Percentiles rank a stretch among this genome's conserved stretches.
Evolutionary conservation across 2,888 invertebrate genomes (phyloP).

Genomic region (Tetragonisca angustula): DNA sequence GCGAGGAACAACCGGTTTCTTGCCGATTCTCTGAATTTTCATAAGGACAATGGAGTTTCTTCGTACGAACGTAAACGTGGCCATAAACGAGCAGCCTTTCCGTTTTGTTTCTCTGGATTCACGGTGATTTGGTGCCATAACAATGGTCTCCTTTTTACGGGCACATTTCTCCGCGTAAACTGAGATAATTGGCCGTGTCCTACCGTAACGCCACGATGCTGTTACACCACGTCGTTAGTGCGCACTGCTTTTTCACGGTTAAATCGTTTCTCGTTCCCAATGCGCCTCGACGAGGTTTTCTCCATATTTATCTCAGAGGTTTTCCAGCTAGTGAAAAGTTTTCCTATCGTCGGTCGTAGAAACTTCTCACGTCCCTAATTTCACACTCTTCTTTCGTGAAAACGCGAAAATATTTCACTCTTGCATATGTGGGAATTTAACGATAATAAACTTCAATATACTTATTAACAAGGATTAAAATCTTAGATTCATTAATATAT

Average conservation of each 20-base stretch:
- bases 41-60: background rate
- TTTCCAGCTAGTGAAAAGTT: constrained; percentile 38
- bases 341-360: background rate
- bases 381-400: constrained; percentile 23
- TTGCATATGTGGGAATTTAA: constrained; percentile 22
- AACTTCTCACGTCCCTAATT: constrained; percentile 49
- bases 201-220: constrained; percentile 36
- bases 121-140: constrained; percentile 16
- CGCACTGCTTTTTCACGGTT: constrained; percentile 37
- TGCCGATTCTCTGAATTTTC: background rate
- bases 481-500: too few relatives aligned
- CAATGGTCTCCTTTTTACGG: constrained; percentile 43
- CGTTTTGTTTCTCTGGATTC: constrained; percentile 14
- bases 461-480: background rate
- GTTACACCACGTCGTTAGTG: constrained; percentile 22
- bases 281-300: background rate
- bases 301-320: background rate
- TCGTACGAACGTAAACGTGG: background rate
- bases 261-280: constrained; percentile 24
- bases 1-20: background rate
- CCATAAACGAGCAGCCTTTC: background rate
- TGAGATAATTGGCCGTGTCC: constrained; percentile 56
- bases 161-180: constrained; percentile 29
- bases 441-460: background rate
- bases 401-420: constrained; percentile 41